These are phyloP conservation scores for Diarsia rubi DNA, from an alignment of 2,888 invertebrate genomes.

Conservation along the genomic window DNA sequence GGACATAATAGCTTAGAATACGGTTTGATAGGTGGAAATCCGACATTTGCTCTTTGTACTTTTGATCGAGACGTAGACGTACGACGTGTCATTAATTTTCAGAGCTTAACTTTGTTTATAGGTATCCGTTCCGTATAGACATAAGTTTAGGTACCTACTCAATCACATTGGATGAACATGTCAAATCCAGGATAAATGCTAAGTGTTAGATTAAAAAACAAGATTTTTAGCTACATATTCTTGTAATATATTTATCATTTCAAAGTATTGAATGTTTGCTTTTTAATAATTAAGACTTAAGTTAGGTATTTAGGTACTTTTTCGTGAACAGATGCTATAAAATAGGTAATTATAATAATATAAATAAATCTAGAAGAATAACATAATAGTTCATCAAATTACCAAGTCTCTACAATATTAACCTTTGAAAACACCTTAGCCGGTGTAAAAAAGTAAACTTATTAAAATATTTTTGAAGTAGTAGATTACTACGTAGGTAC, in stretches of 20 bases:
- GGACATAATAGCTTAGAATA: slow-evolving; percentile 50
- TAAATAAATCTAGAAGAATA: neutral
- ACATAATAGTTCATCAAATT: neutral
- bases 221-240: neutral
- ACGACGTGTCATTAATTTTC: slow-evolving; percentile 10
- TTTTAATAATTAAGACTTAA: neutral
- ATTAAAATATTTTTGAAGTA: neutral
- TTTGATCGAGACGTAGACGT: slow-evolving; percentile 16
- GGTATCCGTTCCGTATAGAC: neutral
- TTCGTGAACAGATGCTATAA: neutral
- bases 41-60: slow-evolving; percentile 54
- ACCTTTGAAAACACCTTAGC: neutral
- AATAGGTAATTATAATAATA: too few species aligned
- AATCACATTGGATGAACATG: neutral
- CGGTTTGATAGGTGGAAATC: slow-evolving; percentile 22
- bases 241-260: neutral
- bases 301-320: neutral
- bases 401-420: neutral
- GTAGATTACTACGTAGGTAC: neutral
- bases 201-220: neutral
- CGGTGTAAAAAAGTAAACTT: neutral
- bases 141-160: neutral
- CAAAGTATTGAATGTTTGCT: neutral
- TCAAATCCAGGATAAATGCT: neutral
- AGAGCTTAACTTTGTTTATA: slow-evolving; percentile 16